Percentiles rank a stretch among this genome's conserved stretches.
Conservation (phyloP, 2,888 invertebrate species). For the Ophion slaviceki region DNA sequence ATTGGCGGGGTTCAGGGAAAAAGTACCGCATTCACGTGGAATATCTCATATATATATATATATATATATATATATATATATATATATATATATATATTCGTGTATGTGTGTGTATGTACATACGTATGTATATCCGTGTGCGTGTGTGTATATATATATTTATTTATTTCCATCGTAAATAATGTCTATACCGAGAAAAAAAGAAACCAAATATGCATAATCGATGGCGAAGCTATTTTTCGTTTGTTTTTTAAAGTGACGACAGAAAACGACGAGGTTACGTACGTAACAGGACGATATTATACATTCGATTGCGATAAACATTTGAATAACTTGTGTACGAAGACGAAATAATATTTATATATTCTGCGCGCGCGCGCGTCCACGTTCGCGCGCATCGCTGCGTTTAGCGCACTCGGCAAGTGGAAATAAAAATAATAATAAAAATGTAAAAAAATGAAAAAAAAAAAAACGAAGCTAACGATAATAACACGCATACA, state of each 20-base stretch:
- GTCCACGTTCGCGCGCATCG: constrained; percentile 50
- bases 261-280: constrained; percentile 15
- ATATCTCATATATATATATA: neutral
- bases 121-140: neutral
- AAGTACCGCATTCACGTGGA: too few relatives aligned
- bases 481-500: constrained; percentile 43
- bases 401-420: constrained; percentile 47
- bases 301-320: neutral
- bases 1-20: too few relatives aligned
- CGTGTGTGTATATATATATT: constrained; percentile 1
- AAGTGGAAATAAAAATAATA: constrained; percentile 32
- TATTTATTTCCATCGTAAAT: constrained; percentile 50
- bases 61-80: neutral
- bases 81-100: neutral
- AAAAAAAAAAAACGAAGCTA: constrained; percentile 45
- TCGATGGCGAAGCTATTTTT: constrained; percentile 54
- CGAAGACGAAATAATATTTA: constrained; percentile 48
- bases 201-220: constrained; percentile 27
- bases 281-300: neutral
- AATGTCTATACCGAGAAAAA: constrained; percentile 51
- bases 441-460: constrained; percentile 2
- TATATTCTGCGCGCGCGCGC: constrained; percentile 47
- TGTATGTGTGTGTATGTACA: neutral
- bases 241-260: constrained; percentile 24
- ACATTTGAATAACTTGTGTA: constrained; percentile 20